Conservation (phyloP, 2,797 vertebrate genomes). For the Pterois miles region DNA sequence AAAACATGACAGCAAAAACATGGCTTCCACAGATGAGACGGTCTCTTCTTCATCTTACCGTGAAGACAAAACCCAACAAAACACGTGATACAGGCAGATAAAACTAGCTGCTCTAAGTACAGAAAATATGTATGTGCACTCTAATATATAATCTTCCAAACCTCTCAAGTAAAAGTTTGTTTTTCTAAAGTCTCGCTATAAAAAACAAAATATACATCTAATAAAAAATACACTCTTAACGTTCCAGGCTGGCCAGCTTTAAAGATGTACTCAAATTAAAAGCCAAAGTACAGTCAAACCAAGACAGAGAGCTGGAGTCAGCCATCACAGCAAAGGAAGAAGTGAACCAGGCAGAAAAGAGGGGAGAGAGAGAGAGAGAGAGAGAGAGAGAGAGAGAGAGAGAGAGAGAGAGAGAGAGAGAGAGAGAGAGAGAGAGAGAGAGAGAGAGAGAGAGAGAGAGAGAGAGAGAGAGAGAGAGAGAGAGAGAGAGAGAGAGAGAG, state of each 20-base stretch:
- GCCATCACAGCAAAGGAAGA: constrained; percentile 49
- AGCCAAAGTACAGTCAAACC: constrained; percentile 49
- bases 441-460: too few species aligned
- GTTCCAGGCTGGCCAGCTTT: constrained; percentile 49
- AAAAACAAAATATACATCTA: constrained; percentile 83
- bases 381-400: too few species aligned
- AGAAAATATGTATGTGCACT: constrained; percentile 73
- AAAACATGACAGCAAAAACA: not conserved
- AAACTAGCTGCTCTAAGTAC: constrained; percentile 71
- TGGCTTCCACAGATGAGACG: not conserved
- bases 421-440: too few species aligned
- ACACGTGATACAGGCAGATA: constrained; percentile 39
- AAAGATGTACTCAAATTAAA: constrained; percentile 51
- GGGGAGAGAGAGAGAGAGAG: not conserved
- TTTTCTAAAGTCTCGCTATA: constrained; percentile 58
- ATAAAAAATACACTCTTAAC: constrained; percentile 80
- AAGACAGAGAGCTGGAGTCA: constrained; percentile 31
- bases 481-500: too few species aligned
- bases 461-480: too few species aligned
- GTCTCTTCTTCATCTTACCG: not conserved
- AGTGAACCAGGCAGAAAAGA: constrained; percentile 19
- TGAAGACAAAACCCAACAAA: constrained; percentile 27
- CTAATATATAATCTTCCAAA: constrained; percentile 62
- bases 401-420: too few species aligned
- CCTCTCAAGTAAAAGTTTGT: constrained; percentile 43